Evolutionary conservation across 2,113 vertebrate species (phyloP).

Genomic region (Petaurus breviceps): DNA sequence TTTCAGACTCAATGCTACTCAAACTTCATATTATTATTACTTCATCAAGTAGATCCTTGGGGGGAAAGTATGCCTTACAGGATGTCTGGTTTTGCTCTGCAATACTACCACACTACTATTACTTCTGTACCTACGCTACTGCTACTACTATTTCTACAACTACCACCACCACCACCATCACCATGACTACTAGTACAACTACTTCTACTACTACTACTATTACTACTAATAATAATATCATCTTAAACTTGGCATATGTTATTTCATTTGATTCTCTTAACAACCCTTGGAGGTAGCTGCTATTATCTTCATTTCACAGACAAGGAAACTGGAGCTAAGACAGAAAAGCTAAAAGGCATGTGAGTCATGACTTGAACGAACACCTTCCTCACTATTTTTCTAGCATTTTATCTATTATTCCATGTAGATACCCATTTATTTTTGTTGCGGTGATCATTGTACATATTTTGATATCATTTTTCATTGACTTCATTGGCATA

Average conservation of each 20-base stretch:
- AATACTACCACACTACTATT: not conserved
- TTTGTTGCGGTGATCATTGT: not conserved
- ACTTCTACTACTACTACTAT: too few relatives aligned
- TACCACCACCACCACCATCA: too few relatives aligned
- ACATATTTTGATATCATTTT: not conserved
- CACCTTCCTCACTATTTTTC: not conserved
- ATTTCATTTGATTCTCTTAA: not conserved
- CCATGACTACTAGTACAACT: too few relatives aligned
- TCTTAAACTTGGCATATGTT: not conserved
- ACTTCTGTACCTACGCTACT: not conserved
- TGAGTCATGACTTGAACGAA: not conserved
- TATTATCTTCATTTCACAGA: not conserved
- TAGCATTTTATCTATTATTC: not conserved
- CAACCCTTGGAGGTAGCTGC: not conserved
- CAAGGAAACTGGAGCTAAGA: not conserved
- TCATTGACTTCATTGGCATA: not conserved
- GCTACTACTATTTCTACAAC: too few relatives aligned
- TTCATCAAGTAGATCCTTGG: not conserved
- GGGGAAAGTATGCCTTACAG: not conserved
- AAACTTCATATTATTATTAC: not conserved
- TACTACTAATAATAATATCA: not conserved
- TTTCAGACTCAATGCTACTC: not conserved
- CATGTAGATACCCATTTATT: not conserved
- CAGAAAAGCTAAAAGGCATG: not conserved
- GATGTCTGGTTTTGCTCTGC: not conserved